A percentile compares a stretch with the other conserved stretches of the same genome.
Evolutionary conservation across 2,888 invertebrate genomes (phyloP).

Genomic region (Drosophila siamana): DNA sequence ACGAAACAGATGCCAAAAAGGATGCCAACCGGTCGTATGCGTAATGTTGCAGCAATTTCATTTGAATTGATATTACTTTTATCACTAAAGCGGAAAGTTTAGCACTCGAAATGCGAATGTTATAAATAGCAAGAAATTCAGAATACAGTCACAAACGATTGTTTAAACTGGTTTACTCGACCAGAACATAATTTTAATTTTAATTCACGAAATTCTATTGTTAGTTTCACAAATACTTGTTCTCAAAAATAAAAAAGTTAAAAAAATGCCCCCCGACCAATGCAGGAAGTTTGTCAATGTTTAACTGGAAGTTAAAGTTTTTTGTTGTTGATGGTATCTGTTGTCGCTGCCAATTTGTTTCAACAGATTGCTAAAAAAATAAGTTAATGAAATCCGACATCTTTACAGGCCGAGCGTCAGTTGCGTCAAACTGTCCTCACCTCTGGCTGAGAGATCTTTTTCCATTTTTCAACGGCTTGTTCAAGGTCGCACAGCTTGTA

Average conservation of each 20-base stretch:
- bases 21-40: conserved; percentile 29
- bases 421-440: conserved; percentile 30
- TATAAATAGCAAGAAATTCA: neutral
- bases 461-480: conserved; percentile 4
- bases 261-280: conserved; percentile 6
- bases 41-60: conserved; percentile 4
- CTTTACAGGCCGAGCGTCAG: conserved; percentile 1
- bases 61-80: conserved; percentile 1
- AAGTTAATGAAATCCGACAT: conserved; percentile 25
- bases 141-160: neutral
- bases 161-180: conserved; percentile 26
- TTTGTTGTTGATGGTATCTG: conserved; percentile 7
- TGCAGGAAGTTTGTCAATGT: conserved; percentile 51
- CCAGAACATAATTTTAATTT: conserved; percentile 27
- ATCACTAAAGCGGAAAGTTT: conserved; percentile 1
- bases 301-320: neutral
- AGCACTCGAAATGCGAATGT: neutral
- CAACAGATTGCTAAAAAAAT: neutral
- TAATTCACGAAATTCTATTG: conserved; percentile 57
- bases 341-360: conserved; percentile 16
- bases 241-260: neutral
- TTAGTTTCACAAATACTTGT: conserved; percentile 14
- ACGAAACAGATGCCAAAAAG: neutral
- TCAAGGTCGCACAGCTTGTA: conserved; percentile 30
- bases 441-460: conserved; percentile 8